Percentiles rank a stretch among this genome's conserved stretches.
Evolutionary conservation across 2,113 vertebrate species (phyloP).

Genomic region (Labrus mixtus): DNA sequence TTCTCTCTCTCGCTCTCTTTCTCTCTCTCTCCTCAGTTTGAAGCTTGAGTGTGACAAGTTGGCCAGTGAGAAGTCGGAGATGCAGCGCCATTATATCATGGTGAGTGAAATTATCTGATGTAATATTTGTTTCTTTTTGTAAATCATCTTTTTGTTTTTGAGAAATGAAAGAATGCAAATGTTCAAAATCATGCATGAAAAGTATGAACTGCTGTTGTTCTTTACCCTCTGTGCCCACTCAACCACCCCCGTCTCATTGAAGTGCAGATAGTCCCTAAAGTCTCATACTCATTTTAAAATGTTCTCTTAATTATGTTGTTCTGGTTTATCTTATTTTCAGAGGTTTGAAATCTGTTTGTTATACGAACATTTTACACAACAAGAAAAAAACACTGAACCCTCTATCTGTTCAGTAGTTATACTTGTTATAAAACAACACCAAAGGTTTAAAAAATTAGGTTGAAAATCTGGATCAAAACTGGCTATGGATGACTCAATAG

Average conservation of each 20-base stretch:
- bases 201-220: background rate
- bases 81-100: slow-evolving; percentile 98
- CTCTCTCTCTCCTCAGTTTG: slow-evolving; percentile 71
- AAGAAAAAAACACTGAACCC: background rate
- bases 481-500: background rate
- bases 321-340: slow-evolving; percentile 16
- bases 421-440: background rate
- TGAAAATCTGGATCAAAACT: background rate
- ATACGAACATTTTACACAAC: background rate
- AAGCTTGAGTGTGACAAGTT: slow-evolving; percentile 98
- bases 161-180: too few species aligned
- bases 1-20: slow-evolving; percentile 28
- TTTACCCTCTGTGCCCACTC: background rate
- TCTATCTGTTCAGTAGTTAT: background rate
- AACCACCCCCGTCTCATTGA: background rate
- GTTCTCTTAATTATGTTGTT: background rate
- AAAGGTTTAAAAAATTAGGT: background rate
- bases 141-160: too few species aligned
- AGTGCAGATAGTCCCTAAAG: background rate
- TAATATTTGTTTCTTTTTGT: background rate
- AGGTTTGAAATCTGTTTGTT: slow-evolving; percentile 4
- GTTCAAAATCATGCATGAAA: too few species aligned
- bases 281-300: slow-evolving; percentile 9
- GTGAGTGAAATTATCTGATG: slow-evolving; percentile 81
- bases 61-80: slow-evolving; percentile 97